Conservation (phyloP, 2,888 invertebrate genomes). For the Leucoma salicis region DNA sequence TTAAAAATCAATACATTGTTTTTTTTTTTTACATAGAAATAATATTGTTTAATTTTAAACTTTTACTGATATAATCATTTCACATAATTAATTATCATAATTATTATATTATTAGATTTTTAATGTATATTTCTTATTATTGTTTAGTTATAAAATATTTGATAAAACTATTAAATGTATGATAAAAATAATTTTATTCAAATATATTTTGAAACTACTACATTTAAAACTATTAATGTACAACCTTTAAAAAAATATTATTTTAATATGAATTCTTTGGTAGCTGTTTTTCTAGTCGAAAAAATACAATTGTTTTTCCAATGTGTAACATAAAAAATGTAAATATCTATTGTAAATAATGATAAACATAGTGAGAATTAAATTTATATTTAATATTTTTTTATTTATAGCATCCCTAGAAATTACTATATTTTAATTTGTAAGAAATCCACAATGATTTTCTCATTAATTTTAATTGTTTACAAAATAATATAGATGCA, state of each 20-base stretch:
- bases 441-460: constrained; percentile 19
- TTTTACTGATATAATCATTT: no score
- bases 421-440: constrained; percentile 4
- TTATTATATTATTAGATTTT: no score
- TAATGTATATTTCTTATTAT: no score
- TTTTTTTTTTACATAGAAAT: no score
- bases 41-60: no score
- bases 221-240: no score
- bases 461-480: constrained; percentile 26
- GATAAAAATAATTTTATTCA: no score
- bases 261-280: constrained; percentile 38
- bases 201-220: no score
- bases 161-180: no score
- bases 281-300: constrained; percentile 43
- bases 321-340: constrained; percentile 29
- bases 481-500: constrained; percentile 16
- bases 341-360: constrained; percentile 40
- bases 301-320: constrained; percentile 23
- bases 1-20: no score
- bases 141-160: no score
- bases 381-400: constrained; percentile 11
- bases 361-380: constrained; percentile 7
- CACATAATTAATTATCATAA: no score
- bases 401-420: constrained; percentile 18
- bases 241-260: constrained; percentile 21